phyloP scores from a whole-genome alignment of 2,113 vertebrate genomes.

The Baryphthengus martii region DNA sequence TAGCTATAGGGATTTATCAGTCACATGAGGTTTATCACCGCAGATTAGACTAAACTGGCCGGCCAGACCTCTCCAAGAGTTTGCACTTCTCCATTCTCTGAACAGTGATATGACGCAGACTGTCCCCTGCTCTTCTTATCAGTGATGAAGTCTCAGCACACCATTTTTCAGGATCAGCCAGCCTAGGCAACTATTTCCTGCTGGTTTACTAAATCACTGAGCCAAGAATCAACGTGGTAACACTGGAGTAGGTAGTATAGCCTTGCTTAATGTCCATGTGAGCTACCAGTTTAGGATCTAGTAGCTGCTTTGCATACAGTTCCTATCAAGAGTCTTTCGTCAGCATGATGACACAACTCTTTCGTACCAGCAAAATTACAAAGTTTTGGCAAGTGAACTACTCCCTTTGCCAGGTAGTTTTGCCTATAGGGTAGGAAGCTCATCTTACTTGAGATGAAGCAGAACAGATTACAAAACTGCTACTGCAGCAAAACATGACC shows the following conservation, averaged over 20 bases:
- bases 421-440: background rate
- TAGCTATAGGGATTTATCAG: background rate
- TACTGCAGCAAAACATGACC: background rate
- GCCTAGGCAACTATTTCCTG: background rate
- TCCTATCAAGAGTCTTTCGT: background rate
- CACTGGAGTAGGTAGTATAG: background rate
- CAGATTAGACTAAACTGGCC: background rate
- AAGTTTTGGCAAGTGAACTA: background rate
- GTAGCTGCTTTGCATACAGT: background rate
- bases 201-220: background rate
- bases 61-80: too few species aligned
- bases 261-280: background rate
- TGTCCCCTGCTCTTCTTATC: background rate
- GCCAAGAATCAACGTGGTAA: background rate
- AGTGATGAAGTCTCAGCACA: background rate
- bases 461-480: background rate
- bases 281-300: background rate
- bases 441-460: background rate
- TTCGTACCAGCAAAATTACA: background rate
- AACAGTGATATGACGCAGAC: accelerated
- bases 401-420: background rate
- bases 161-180: background rate
- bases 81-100: background rate
- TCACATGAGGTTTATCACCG: background rate
- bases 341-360: background rate